Evolutionary conservation across 2,797 vertebrate genomes (phyloP), one percentile per base, ranked within the genome.

Genomic region (Notoglanidium macrostoma): DNA sequence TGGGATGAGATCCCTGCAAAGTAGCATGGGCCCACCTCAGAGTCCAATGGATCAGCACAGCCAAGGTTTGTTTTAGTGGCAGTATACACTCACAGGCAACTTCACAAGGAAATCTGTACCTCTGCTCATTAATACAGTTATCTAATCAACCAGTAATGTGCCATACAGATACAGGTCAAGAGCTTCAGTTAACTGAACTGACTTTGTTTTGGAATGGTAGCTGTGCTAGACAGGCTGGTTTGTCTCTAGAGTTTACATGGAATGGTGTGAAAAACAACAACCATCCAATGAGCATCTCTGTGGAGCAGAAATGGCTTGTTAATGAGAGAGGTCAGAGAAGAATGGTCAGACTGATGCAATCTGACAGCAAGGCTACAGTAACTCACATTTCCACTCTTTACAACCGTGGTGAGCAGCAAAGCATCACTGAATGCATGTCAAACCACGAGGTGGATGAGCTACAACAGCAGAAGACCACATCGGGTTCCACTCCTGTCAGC

Each of bases 1-100:
- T 9, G 93, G 95, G 26, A 98, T 99, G 96, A 95, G 98, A 88
- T 96, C 98, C n/a, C 96, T 98, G 68, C 98, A 97, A 90, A 96
- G 97, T 61, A 98, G 98, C 87, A 99, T 99, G 98, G 98, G 97
- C 17, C 98, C 98, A 76, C 97, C 98, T 59, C 98, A 99, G 94
- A 99, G 98, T 93, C 98, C 98, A 0, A 97, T 99, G 97, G 98
- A 99, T 92, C 98, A 99, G 84, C 98, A 98, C 93, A 97, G 96
- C 92, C 98, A 99, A 98, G 98, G 98, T 98, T 94, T 54, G 86
- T 77, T 65, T 85, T 26, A n/a, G 40, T 51, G 61, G 17, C 59
- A 65, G 17, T 46, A n/a, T 1, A 63, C 40, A 63, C 26, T 82
- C 14, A 46, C 26, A 1, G 1, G 23, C 21, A 63, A 9, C 11